Evolutionary conservation across 2,888 invertebrate genomes (phyloP).

Genomic region (Agonopterix alstromeriana): DNA sequence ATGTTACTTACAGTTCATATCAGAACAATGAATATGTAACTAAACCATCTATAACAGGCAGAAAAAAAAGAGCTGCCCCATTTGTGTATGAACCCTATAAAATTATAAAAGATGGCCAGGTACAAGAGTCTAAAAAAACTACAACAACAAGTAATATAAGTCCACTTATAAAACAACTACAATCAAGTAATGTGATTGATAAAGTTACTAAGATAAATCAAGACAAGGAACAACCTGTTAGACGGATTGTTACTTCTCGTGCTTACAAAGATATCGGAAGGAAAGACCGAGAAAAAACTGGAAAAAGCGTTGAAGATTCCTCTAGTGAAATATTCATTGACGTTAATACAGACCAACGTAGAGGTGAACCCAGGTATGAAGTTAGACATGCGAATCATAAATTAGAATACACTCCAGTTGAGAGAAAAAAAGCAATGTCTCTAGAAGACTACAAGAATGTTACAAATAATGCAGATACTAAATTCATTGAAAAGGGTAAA

Average conservation of each 20-base stretch:
- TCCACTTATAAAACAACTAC: conserved; percentile 61
- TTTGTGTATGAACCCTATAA: conserved; percentile 70
- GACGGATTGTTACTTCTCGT: conserved; percentile 31
- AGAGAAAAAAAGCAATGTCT: conserved; percentile 48
- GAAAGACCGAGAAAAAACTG: conserved; percentile 39
- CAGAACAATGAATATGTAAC: conserved; percentile 33
- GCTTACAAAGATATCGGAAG: conserved; percentile 56
- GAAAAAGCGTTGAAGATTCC: conserved; percentile 19
- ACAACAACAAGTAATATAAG: conserved; percentile 53
- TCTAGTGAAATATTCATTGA: conserved; percentile 39
- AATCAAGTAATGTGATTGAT: conserved; percentile 53
- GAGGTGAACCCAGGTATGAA: conserved; percentile 66
- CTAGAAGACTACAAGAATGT: conserved; percentile 41
- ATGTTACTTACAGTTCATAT: conserved; percentile 23
- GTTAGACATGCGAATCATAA: conserved; percentile 51
- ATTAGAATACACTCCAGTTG: conserved; percentile 43
- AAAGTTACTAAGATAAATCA: conserved; percentile 35
- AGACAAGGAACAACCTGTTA: conserved; percentile 39
- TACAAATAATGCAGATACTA: conserved; percentile 16
- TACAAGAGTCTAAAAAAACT: conserved; percentile 58
- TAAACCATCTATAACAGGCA: conserved; percentile 16
- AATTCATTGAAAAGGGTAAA: conserved; percentile 6
- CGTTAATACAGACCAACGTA: conserved; percentile 45
- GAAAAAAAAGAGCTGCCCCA: conserved; percentile 47
- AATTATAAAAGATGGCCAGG: conserved; percentile 58